Conservation (phyloP, 2,888 invertebrate species). For the Saturnia pavonia region DNA sequence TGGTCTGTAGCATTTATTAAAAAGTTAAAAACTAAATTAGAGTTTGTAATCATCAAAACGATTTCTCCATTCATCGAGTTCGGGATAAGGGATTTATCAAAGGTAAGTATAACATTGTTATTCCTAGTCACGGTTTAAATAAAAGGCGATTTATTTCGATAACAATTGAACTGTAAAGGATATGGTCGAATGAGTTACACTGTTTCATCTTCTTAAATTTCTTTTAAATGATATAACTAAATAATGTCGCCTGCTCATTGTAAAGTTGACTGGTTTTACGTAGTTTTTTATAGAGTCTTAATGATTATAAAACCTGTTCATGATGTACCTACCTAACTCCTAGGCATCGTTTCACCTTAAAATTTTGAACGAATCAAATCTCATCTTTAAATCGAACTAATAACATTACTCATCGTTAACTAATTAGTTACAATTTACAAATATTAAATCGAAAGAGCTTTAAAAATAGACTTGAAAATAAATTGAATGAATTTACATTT, state of each 20-base stretch:
- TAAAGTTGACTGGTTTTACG: conserved; percentile 23
- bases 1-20: not conserved
- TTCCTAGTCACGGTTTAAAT: conserved; percentile 1
- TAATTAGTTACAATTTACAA: too few relatives aligned
- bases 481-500: too few relatives aligned
- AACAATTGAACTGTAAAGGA: conserved; percentile 18
- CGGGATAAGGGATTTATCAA: not conserved
- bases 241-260: conserved; percentile 25
- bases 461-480: too few relatives aligned
- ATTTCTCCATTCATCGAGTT: not conserved
- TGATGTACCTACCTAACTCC: too few relatives aligned
- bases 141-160: not conserved
- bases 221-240: conserved; percentile 6
- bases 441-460: too few relatives aligned
- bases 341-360: not conserved
- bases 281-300: not conserved
- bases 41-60: not conserved
- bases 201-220: conserved; percentile 1
- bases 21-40: not conserved
- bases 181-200: conserved; percentile 6
- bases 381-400: not conserved
- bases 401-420: too few relatives aligned
- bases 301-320: not conserved
- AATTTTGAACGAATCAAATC: not conserved
- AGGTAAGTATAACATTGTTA: not conserved